Percentiles rank a stretch among this genome's conserved stretches.
Conservation (phyloP, 53 echinoderm and acorn worm genomes). For the Echinometra lucunter region DNA sequence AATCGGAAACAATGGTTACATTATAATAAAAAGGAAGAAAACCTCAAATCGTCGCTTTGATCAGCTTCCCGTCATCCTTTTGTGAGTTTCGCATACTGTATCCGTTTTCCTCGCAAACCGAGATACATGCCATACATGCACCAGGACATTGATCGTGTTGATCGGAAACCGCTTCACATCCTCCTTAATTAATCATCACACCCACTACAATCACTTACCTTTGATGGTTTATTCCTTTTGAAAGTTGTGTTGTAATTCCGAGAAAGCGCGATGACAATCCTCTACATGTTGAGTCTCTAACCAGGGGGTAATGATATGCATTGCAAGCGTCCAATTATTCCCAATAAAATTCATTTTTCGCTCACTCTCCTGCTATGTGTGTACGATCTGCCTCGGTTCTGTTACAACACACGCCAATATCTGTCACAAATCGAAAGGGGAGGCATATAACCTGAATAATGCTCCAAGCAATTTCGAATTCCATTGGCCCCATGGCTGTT, state of each 20-base stretch:
- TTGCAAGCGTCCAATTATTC: conserved; percentile 34
- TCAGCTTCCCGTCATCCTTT: conserved; percentile 9
- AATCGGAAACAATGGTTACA: not conserved
- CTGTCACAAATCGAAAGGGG: conserved; percentile 9
- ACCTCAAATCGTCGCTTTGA: not conserved
- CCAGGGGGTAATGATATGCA: not conserved
- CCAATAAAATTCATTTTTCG: conserved; percentile 24
- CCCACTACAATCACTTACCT: not conserved
- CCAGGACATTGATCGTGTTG: not conserved
- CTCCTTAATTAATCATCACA: not conserved
- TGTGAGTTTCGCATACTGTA: not conserved
- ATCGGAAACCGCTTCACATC: conserved; percentile 29
- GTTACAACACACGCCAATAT: not conserved
- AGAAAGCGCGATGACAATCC: not conserved
- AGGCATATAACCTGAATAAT: conserved; percentile 32
- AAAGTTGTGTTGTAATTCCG: conserved; percentile 8
- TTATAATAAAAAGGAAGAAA: not conserved
- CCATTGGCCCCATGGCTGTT: conserved; percentile 16
- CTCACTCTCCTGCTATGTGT: not conserved
- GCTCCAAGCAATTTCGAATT: conserved; percentile 19
- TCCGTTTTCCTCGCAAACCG: not conserved
- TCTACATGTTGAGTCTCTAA: not conserved
- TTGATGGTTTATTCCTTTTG: not conserved
- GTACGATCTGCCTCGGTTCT: not conserved
- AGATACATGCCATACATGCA: too few species aligned